phyloP scores from a whole-genome alignment of 1,140 invertebrate species.

The Anastatus disparis region DNA sequence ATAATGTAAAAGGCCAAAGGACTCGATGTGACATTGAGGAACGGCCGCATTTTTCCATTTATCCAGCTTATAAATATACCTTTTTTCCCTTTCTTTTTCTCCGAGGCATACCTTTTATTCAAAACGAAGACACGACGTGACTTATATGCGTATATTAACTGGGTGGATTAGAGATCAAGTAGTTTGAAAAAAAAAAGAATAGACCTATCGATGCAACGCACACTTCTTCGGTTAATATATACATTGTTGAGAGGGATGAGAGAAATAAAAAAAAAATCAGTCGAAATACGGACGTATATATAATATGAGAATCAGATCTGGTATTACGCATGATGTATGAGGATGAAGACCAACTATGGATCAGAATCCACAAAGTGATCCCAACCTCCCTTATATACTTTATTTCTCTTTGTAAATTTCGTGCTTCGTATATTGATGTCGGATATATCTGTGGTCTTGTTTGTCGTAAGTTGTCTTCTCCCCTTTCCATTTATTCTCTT shows the following conservation, averaged over 20 bases:
- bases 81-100: too few relatives aligned
- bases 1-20: conserved; percentile 4
- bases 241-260: background rate
- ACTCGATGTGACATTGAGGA: conserved; percentile 48
- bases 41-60: conserved; percentile 54
- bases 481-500: background rate
- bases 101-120: too few relatives aligned
- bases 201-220: conserved; percentile 50
- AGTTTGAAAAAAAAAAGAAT: conserved; percentile 13
- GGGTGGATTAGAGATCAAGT: conserved; percentile 46
- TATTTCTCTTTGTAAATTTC: conserved; percentile 52
- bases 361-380: conserved; percentile 55
- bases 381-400: background rate
- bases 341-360: conserved; percentile 48
- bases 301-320: conserved; percentile 64
- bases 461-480: background rate
- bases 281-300: conserved; percentile 48
- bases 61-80: conserved; percentile 55
- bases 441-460: conserved; percentile 42
- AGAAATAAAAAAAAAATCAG: background rate
- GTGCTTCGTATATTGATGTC: conserved; percentile 65
- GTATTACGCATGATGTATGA: conserved; percentile 66
- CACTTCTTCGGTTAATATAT: conserved; percentile 21
- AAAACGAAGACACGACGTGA: too few relatives aligned
- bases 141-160: conserved; percentile 44